Base-by-base conservation (phyloP, 1,140 invertebrate species). In the Temnothorax nylanderi region DNA sequence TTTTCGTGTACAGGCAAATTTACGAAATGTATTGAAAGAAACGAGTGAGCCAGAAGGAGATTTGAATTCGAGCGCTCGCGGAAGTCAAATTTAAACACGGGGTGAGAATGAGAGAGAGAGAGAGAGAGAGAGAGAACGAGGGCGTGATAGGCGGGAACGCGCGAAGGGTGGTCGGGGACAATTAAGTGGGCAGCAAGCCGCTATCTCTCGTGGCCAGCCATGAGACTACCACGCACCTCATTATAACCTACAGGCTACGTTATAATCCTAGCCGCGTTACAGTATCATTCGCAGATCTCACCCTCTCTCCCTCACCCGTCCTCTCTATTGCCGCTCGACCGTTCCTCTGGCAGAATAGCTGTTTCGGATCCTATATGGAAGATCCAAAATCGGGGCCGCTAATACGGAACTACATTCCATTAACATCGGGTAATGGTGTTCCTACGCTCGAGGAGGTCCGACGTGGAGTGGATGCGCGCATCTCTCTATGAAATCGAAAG, bases 151-250 rank as follows among this genome's bases (percentile, higher is more conserved):
- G 54, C 86, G 87, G 82, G 64, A 91, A 82, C 74, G 87, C 81
- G 87, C 84, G 76, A 86, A 86, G 86, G 89, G 90, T 56, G 77
- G 91, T 91, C 62, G 91, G 80, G 91, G 90, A 88, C 91, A 93
- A 93, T 93, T 93, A 93, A 92, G 89, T 90, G 92, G 86, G 87
- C 91, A 89, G 85, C 85, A 65, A 71, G 78, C 82, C 87, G 91
- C 92, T 93, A 93, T 93, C 92, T 93, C 90, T 88, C 89, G 87
- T 87, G 89, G 85, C 89, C 93, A 93, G 92, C 87, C 88, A 90
- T 90, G 89, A 88, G 91, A 92, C 91, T 90, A 90, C 86, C 89
- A 92, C 89, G 92, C 93, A 91, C 88, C 93, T 93, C 92, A 93
- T 93, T 93, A 93, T 92, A 92, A 92, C 86, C 91, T 88, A 89